phyloP scores from a whole-genome alignment of 2,797 vertebrate species.

The Thamnophis elegans region DNA sequence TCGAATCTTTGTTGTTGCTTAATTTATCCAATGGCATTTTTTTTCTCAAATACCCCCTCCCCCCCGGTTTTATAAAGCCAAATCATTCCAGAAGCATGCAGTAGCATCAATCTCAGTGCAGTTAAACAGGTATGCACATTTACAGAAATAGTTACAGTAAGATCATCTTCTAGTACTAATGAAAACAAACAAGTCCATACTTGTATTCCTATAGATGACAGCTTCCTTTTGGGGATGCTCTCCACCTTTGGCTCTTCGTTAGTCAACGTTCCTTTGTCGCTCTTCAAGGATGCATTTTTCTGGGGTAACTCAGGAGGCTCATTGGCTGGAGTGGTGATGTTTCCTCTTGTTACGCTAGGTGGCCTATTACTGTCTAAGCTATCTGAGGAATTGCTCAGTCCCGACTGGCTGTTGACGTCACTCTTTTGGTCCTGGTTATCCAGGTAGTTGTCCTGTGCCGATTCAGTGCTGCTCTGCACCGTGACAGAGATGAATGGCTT shows the following conservation, averaged over 20 bases:
- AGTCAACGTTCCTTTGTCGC: constrained; percentile 77
- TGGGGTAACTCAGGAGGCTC: constrained; percentile 76
- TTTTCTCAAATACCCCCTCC: background rate
- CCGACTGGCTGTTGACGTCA: constrained; percentile 93
- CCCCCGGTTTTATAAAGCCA: constrained; percentile 3
- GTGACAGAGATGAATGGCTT: constrained; percentile 99
- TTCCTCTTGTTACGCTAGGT: constrained; percentile 85
- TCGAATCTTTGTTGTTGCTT: background rate
- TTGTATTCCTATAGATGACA: constrained; percentile 98
- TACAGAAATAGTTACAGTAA: constrained; percentile 36
- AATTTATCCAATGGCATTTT: background rate
- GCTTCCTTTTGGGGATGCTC: constrained; percentile 87
- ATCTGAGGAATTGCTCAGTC: constrained; percentile 96
- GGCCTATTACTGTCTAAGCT: constrained; percentile 93
- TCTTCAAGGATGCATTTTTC: constrained; percentile 84
- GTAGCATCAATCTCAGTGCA: constrained; percentile 49
- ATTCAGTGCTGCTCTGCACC: constrained; percentile 98
- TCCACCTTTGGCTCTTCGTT: constrained; percentile 82
- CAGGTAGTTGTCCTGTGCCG: constrained; percentile 95
- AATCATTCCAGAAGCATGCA: constrained; percentile 1
- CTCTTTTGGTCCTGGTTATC: constrained; percentile 94
- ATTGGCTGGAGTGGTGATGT: constrained; percentile 74
- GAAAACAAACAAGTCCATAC: constrained; percentile 75
- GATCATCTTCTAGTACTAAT: constrained; percentile 51
- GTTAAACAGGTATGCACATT: constrained; percentile 57